A percentile compares a stretch with the other conserved stretches of the same genome.
phyloP scores from a whole-genome alignment of 2,797 vertebrate species.

The Myotis myotis region DNA sequence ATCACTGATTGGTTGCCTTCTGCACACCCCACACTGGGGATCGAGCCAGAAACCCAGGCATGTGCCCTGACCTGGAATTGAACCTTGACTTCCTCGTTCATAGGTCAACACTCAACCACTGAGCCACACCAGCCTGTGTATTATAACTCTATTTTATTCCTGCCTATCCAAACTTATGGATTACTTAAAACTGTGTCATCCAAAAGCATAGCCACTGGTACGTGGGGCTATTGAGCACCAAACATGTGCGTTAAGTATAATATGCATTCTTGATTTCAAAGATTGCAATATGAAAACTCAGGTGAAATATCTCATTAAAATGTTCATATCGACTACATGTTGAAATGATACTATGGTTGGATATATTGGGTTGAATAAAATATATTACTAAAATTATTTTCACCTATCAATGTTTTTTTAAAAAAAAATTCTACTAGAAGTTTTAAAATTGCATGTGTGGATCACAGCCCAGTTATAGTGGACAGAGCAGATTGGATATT shows the following conservation, averaged over 20 bases:
- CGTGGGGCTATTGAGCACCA: background rate
- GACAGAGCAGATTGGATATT: background rate
- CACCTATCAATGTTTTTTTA: background rate
- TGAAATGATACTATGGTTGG: background rate
- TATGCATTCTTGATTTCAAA: background rate
- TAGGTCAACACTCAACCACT: too few relatives aligned
- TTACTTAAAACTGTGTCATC: background rate
- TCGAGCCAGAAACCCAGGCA: too few relatives aligned
- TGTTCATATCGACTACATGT: background rate
- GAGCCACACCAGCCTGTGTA: too few relatives aligned
- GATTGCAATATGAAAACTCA: background rate
- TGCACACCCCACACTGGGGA: too few relatives aligned
- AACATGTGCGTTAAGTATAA: background rate
- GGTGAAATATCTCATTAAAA: background rate
- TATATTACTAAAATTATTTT: conserved; percentile 25
- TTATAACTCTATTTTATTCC: background rate
- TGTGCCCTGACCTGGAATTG: too few relatives aligned
- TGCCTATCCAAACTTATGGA: background rate
- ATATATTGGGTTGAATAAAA: background rate
- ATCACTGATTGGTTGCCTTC: too few relatives aligned
- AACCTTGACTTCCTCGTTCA: too few relatives aligned
- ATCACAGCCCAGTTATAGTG: background rate
- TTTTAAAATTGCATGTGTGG: background rate
- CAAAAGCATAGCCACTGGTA: background rate
- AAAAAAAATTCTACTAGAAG: background rate